Evolutionary conservation across 2,113 vertebrate genomes (phyloP).

Genomic region (Lontra canadensis): DNA sequence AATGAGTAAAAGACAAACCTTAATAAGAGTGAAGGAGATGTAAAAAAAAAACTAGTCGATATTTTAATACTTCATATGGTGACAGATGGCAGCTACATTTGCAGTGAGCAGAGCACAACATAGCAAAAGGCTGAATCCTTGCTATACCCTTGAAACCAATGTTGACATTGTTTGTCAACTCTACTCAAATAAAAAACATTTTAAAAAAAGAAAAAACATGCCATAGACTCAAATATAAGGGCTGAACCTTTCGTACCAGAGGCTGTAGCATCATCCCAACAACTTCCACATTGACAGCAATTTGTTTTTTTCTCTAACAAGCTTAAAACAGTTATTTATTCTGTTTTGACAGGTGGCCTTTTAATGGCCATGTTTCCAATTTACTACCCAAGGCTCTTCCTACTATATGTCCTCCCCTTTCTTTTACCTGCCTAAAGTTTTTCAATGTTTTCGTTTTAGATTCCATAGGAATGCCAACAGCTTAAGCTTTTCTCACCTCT

Average conservation of each 20-base stretch:
- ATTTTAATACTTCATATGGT: not conserved
- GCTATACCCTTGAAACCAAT: not conserved
- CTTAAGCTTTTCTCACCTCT: constrained; percentile 84
- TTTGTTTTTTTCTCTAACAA: constrained; percentile 48
- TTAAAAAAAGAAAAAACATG: not conserved
- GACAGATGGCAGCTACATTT: not conserved
- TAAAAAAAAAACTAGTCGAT: not conserved
- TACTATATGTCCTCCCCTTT: constrained; percentile 70
- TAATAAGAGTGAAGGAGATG: not conserved
- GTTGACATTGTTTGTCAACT: not conserved
- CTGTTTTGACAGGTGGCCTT: constrained; percentile 82
- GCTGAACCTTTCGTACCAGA: constrained; percentile 20
- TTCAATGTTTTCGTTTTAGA: constrained; percentile 85
- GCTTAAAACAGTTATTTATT: constrained; percentile 60
- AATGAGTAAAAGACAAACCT: not conserved
- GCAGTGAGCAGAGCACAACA: not conserved
- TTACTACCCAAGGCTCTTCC: constrained; percentile 50
- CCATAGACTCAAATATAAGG: not conserved
- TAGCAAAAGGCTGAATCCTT: not conserved
- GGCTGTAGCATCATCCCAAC: not conserved
- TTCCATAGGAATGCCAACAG: constrained; percentile 79
- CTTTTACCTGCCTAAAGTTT: constrained; percentile 73
- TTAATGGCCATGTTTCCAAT: constrained; percentile 68
- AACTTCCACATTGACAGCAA: not conserved
- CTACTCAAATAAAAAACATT: not conserved